phyloP scores from a whole-genome alignment of 2,113 vertebrate genomes.

The Tragelaphus buxtoni region DNA sequence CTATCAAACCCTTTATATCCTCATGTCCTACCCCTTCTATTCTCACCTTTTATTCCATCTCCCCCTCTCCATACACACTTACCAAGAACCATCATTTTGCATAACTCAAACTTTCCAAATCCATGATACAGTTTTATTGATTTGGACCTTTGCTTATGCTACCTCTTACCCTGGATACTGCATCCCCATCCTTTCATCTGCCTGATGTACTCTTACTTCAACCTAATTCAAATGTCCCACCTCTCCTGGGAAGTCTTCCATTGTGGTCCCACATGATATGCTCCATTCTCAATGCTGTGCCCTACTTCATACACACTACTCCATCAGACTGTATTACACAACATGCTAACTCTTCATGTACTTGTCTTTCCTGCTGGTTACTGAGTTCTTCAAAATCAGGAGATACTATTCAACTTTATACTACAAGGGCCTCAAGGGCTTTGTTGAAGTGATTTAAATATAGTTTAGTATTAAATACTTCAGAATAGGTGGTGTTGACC shows the following conservation, averaged over 20 bases:
- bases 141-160: neutral
- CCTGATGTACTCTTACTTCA: neutral
- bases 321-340: neutral
- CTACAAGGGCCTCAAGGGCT: neutral
- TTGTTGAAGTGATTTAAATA: constrained; percentile 10
- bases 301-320: neutral
- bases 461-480: neutral
- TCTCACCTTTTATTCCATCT: neutral
- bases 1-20: neutral
- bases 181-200: neutral
- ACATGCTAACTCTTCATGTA: neutral
- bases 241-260: neutral
- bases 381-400: neutral
- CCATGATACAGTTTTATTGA: neutral
- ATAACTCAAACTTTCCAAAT: neutral
- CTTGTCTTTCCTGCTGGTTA: neutral
- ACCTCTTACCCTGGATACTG: neutral
- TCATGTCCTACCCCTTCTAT: neutral
- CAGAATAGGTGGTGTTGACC: neutral
- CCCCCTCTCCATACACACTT: neutral
- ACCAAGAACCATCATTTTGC: neutral
- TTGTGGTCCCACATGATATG: neutral
- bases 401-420: neutral
- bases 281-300: neutral
- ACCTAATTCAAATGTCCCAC: neutral